Conservation (phyloP, 2,888 invertebrate genomes). For the Mylabris sibirica region DNA sequence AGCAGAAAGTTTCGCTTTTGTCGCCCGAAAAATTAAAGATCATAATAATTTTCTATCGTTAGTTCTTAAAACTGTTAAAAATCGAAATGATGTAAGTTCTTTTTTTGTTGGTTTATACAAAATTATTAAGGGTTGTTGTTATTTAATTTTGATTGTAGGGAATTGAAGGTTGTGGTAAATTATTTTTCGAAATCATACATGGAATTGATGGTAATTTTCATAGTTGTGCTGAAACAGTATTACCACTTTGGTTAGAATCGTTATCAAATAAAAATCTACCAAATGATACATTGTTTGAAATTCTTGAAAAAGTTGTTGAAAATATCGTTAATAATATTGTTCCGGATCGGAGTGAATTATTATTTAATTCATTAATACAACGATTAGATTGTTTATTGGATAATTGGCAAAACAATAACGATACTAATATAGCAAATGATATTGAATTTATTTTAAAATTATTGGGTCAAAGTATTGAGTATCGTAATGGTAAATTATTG, state of each 20-base stretch:
- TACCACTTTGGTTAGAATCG: conserved; percentile 72
- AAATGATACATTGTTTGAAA: conserved; percentile 68
- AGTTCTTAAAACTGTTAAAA: conserved; percentile 72
- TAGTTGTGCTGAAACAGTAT: conserved; percentile 76
- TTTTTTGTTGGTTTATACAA: background rate
- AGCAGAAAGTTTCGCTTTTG: conserved; percentile 95
- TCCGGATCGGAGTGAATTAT: conserved; percentile 69
- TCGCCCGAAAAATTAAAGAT: conserved; percentile 87
- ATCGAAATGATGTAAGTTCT: conserved; percentile 72
- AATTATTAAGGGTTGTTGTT: background rate
- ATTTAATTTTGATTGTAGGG: conserved; percentile 62
- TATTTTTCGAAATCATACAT: conserved; percentile 87
- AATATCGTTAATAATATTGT: conserved; percentile 71
- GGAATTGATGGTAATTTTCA: conserved; percentile 88
- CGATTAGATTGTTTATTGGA: conserved; percentile 49
- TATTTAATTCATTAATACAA: conserved; percentile 69
- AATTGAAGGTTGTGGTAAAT: conserved; percentile 80
- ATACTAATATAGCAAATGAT: conserved; percentile 34
- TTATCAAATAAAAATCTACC: conserved; percentile 65
- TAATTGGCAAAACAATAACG: conserved; percentile 29
- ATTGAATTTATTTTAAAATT: conserved; percentile 63
- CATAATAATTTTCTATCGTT: conserved; percentile 76
- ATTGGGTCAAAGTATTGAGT: conserved; percentile 69
- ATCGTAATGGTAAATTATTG: conserved; percentile 71
- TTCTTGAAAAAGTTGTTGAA: conserved; percentile 71